Evolutionary conservation across 1,140 invertebrate species (phyloP).

Genomic region (Heliothis virescens): DNA sequence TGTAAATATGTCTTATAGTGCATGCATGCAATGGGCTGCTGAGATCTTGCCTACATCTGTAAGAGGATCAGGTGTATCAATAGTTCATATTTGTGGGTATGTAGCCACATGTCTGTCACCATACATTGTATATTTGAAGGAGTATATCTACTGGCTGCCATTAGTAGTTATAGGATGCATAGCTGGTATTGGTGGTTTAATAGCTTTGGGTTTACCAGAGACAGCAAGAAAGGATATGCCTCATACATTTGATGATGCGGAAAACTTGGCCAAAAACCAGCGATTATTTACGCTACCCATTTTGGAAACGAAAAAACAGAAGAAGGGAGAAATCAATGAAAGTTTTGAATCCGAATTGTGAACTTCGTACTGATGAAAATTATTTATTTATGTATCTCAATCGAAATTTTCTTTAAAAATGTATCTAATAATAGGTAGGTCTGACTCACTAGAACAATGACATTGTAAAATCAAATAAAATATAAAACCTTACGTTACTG

Average conservation of each 20-base stretch:
- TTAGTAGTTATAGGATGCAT: slow-evolving; percentile 90
- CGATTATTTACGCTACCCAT: slow-evolving; percentile 28
- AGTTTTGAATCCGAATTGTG: slow-evolving; percentile 11
- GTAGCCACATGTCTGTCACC: slow-evolving; percentile 69
- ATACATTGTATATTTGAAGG: slow-evolving; percentile 73
- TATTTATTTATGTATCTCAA: not conserved
- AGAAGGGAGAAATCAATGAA: slow-evolving; percentile 9
- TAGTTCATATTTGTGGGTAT: slow-evolving; percentile 87
- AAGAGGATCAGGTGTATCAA: slow-evolving; percentile 87
- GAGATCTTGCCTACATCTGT: slow-evolving; percentile 88
- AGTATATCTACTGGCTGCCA: slow-evolving; percentile 86
- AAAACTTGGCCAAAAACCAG: slow-evolving; percentile 70
- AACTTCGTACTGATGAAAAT: not conserved
- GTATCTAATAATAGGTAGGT: too few species aligned
- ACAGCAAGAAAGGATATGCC: slow-evolving; percentile 92
- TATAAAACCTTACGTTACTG: too few species aligned
- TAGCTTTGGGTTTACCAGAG: slow-evolving; percentile 91
- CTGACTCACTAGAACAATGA: too few species aligned
- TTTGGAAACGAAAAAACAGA: slow-evolving; percentile 20
- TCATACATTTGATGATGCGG: slow-evolving; percentile 91
- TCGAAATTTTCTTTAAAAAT: too few species aligned
- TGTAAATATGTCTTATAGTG: slow-evolving; percentile 71
- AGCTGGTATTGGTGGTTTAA: slow-evolving; percentile 89
- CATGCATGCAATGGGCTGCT: slow-evolving; percentile 74
- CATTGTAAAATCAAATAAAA: too few species aligned